phyloP scores from a whole-genome alignment of 2,888 invertebrate genomes.

The Diadegma fenestrale region DNA sequence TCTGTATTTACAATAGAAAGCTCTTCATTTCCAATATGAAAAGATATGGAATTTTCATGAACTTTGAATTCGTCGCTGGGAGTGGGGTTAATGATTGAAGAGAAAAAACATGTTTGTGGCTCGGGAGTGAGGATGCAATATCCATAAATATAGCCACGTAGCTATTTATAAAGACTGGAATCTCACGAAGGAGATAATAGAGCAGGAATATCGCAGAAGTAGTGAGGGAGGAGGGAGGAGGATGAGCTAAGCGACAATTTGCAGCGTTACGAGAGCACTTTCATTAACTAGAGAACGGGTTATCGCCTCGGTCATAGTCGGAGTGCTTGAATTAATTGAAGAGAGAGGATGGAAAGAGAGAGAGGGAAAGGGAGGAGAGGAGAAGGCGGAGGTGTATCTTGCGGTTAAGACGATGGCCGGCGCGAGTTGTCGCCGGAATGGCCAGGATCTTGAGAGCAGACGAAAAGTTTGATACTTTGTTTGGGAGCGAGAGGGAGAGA shows the following conservation, averaged over 20 bases:
- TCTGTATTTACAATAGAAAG: background rate
- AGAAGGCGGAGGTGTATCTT: conserved; percentile 18
- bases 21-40: background rate
- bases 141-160: background rate
- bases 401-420: conserved; percentile 32
- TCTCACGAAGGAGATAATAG: conserved; percentile 47
- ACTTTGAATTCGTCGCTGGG: too few species aligned
- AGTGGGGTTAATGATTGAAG: background rate
- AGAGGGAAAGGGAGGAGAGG: background rate
- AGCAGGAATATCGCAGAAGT: conserved; percentile 21
- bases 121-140: background rate
- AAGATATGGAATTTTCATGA: background rate
- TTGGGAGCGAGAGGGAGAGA: background rate
- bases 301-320: conserved; percentile 54
- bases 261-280: conserved; percentile 40
- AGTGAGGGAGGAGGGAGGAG: conserved; percentile 26
- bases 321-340: conserved; percentile 61
- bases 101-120: background rate
- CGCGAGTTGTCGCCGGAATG: conserved; percentile 22
- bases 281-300: conserved; percentile 62
- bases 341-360: conserved; percentile 23
- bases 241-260: conserved; percentile 41
- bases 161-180: conserved; percentile 27
- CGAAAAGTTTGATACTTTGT: conserved; percentile 56
- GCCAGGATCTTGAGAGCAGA: conserved; percentile 42